Evolutionary conservation across 2,888 invertebrate species (phyloP).

Genomic region (Isoperla grammatica): DNA sequence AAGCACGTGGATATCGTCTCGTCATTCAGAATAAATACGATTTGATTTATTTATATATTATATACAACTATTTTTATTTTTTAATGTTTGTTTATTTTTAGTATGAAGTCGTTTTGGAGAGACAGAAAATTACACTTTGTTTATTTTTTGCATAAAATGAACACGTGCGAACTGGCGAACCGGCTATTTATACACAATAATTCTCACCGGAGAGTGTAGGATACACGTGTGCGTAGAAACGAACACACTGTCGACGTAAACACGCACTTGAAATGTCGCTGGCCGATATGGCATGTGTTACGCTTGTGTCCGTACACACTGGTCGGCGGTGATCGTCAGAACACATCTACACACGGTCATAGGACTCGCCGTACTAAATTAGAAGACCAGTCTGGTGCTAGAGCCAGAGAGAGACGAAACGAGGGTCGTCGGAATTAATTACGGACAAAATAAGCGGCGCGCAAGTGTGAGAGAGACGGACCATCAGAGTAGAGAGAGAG

Average conservation of each 20-base stretch:
- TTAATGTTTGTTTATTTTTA: too few species aligned
- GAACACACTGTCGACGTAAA: background rate
- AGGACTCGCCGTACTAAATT: slow-evolving; percentile 27
- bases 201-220: too few species aligned
- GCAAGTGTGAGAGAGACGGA: slow-evolving; percentile 21
- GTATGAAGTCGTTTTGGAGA: too few species aligned
- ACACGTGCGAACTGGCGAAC: too few species aligned
- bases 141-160: too few species aligned
- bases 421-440: slow-evolving; percentile 28
- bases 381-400: slow-evolving; percentile 21
- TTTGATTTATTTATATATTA: too few species aligned
- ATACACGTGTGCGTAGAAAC: background rate
- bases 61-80: too few species aligned
- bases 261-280: background rate
- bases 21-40: too few species aligned
- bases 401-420: slow-evolving; percentile 1
- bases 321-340: background rate
- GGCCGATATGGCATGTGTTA: background rate
- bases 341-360: slow-evolving; percentile 23
- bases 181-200: too few species aligned
- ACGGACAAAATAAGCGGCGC: slow-evolving; percentile 28
- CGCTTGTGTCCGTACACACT: background rate
- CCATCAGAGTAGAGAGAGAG: slow-evolving; percentile 3
- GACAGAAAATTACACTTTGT: too few species aligned
- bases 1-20: background rate